A percentile compares a stretch with the other conserved stretches of the same genome.
Evolutionary conservation across 2,888 invertebrate species (phyloP).

Genomic region (Plebejus argus): DNA sequence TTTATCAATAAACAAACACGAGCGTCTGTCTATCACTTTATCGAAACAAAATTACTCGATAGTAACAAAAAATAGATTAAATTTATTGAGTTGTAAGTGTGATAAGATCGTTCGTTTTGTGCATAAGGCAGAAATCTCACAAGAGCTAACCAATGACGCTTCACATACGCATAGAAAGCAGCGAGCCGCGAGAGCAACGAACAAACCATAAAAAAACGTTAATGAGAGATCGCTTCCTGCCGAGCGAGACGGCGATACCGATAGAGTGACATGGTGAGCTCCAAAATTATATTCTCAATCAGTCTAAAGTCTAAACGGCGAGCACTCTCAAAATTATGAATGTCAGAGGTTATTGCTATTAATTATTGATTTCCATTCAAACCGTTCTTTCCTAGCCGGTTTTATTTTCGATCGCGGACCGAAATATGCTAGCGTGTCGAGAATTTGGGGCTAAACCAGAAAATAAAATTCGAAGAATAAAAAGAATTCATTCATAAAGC

Average conservation of each 20-base stretch:
- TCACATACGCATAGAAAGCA: constrained; percentile 34
- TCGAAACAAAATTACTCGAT: not conserved
- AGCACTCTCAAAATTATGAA: constrained; percentile 19
- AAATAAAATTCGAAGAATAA: not conserved
- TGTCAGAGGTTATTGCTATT: constrained; percentile 19
- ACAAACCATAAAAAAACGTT: constrained; percentile 76
- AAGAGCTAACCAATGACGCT: constrained; percentile 5
- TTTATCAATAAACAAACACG: constrained; percentile 10
- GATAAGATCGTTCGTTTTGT: not conserved
- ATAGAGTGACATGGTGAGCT: constrained; percentile 23
- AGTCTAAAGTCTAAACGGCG: not conserved
- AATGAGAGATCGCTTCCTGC: constrained; percentile 79
- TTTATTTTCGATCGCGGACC: not conserved
- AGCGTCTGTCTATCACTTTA: not conserved
- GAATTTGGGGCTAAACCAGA: not conserved
- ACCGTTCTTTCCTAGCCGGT: not conserved
- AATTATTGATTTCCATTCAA: constrained; percentile 16
- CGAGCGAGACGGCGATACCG: constrained; percentile 49
- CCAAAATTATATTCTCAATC: constrained; percentile 30
- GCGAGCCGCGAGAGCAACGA: constrained; percentile 63
- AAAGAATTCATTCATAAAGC: constrained; percentile 23
- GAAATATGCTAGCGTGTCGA: not conserved
- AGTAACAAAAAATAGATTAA: not conserved
- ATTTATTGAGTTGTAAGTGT: not conserved
- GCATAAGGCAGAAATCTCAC: constrained; percentile 23